Base-by-base conservation (phyloP, 2,888 invertebrate genomes). In the Sminthurides aquaticus region DNA sequence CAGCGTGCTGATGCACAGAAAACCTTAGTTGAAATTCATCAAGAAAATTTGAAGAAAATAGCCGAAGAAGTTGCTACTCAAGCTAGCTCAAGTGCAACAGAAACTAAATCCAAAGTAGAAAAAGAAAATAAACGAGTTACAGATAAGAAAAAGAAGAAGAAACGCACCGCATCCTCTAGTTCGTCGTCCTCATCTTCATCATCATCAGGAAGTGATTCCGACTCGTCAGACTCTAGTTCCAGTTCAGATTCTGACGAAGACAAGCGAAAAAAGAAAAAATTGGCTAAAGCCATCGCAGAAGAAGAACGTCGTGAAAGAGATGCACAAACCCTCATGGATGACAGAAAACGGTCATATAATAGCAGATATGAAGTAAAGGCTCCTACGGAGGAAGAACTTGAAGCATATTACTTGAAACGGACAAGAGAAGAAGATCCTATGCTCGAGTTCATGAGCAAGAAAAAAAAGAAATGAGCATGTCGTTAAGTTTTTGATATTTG, bases 291-390 rank as follows among this genome's bases (percentile, higher is more conserved):
- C 2, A 76, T 89, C 59, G 81, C 82, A 71, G 83, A 83, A 74
- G 88, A 89, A 78, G 86, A 85, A 57, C 79, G 82, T 57, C 80
- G 81, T 59, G 83, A 84, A 70, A 82, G 80, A 69, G 83, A 83
- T 57, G 88, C 87, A 0, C 85, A 87, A 0, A 80, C 82, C 70
- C 77, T 90, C 1, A 78, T 88, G 71, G 93, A 95, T 78, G 98
- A 98, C 76, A 83, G 96, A 20, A 93, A 95, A 76, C 83, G 97
- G 2, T 88, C 91, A 0, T 99, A 95, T 79, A 96, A 98, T 79
- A 93, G 92, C 76, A 90, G 90, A 88, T 86, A 84, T 69, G 87
- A 88, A 75, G 86, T 86, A 0, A 89, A 89, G 74, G 89, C 87
- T 67, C 94, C 93, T 0, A 89, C 92, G 0, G 90, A 91, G 67